A percentile compares a stretch with the other conserved stretches of the same genome.
Evolutionary conservation across 2,888 invertebrate genomes (phyloP).

Genomic region (Eupithecia exiguata): DNA sequence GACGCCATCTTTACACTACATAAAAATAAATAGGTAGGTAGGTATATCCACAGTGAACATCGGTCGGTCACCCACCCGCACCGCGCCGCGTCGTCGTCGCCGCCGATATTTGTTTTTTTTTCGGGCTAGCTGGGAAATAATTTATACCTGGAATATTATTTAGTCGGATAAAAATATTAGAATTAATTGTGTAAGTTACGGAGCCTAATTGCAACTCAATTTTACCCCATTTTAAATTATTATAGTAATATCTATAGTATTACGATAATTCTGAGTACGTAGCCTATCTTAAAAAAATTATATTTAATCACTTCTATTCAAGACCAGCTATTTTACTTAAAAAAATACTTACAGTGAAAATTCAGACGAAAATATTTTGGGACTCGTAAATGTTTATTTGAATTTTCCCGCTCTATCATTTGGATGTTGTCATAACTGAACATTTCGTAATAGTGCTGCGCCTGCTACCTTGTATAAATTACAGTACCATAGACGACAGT

Average conservation of each 20-base stretch:
- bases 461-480: neutral
- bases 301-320: neutral
- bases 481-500: neutral
- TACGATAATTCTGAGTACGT: neutral
- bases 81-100: conserved; percentile 35
- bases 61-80: conserved; percentile 46
- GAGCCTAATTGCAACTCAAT: neutral
- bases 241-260: neutral
- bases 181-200: neutral
- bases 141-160: neutral
- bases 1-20: conserved; percentile 85
- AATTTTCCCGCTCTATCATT: neutral
- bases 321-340: neutral
- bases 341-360: neutral
- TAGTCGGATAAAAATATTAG: neutral
- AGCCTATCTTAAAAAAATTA: neutral
- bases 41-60: conserved; percentile 48
- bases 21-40: conserved; percentile 42
- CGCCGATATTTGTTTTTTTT: neutral
- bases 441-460: neutral
- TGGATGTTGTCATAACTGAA: neutral
- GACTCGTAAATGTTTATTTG: neutral
- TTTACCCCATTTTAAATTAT: neutral
- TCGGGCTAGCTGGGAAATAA: neutral
- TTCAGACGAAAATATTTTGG: neutral